Conservation (phyloP, 2,888 invertebrate genomes). For the Leptothorax acervorum region DNA sequence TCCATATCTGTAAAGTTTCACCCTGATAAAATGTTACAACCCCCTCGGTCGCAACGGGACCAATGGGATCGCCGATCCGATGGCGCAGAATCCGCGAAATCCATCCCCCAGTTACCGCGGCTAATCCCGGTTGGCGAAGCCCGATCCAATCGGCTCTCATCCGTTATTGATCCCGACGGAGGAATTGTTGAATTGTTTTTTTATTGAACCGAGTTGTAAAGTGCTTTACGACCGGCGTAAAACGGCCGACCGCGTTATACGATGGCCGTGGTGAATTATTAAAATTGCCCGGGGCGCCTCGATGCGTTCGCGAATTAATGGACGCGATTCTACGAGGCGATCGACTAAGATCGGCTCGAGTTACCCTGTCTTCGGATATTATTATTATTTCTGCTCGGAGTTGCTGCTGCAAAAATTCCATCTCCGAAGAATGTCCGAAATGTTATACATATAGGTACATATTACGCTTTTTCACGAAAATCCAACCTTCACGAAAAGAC, state of each 20-base stretch:
- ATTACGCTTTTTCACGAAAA: background rate
- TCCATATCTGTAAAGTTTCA: constrained; percentile 73
- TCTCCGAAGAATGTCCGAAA: background rate
- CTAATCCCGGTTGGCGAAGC: constrained; percentile 72
- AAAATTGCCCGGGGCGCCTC: constrained; percentile 75
- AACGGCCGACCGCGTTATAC: constrained; percentile 72
- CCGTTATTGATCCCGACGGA: constrained; percentile 70
- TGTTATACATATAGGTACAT: background rate
- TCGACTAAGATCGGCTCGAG: constrained; percentile 43
- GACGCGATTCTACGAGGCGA: constrained; percentile 64
- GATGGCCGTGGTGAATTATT: constrained; percentile 76
- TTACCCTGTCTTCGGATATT: constrained; percentile 5
- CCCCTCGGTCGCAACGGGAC: constrained; percentile 75
- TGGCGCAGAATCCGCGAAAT: constrained; percentile 80
- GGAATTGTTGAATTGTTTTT: constrained; percentile 78
- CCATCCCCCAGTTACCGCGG: constrained; percentile 68
- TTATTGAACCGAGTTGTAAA: constrained; percentile 77
- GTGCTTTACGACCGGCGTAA: constrained; percentile 77
- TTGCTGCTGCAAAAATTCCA: background rate
- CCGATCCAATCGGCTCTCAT: constrained; percentile 72
- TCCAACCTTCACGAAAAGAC: background rate
- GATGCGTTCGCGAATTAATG: constrained; percentile 75
- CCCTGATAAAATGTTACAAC: constrained; percentile 72
- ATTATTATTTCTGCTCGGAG: background rate
- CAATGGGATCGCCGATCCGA: constrained; percentile 71